A percentile compares a stretch with the other conserved stretches of the same genome.
phyloP scores from a whole-genome alignment of 2,888 invertebrate genomes.

The Timandra comae region DNA sequence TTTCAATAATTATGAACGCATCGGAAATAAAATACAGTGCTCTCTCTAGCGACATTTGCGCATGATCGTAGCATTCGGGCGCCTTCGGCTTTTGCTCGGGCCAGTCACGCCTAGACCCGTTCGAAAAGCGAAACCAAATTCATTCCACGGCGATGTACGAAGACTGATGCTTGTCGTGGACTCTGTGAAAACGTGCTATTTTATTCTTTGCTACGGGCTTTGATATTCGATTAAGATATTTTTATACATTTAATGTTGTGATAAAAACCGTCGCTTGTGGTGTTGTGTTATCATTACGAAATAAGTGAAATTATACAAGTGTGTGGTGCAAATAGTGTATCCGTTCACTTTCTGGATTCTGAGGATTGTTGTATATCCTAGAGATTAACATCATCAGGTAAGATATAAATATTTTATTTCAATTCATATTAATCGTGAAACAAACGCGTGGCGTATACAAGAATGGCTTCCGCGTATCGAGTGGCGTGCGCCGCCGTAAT shows the following conservation, averaged over 20 bases:
- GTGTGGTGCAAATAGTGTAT: constrained; percentile 69
- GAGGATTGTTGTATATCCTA: constrained; percentile 59
- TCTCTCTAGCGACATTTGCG: constrained; percentile 38
- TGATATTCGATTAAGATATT: constrained; percentile 52
- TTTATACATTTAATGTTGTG: constrained; percentile 65
- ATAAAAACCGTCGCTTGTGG: constrained; percentile 57
- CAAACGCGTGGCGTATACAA: constrained; percentile 53
- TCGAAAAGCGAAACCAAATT: constrained; percentile 71
- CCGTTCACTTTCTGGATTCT: constrained; percentile 58
- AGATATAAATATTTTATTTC: too few species aligned
- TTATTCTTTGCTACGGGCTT: constrained; percentile 60
- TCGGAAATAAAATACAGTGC: constrained; percentile 24
- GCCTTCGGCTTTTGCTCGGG: constrained; percentile 59
- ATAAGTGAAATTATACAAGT: constrained; percentile 58
- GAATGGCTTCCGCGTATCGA: constrained; percentile 74
- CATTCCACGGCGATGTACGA: constrained; percentile 73
- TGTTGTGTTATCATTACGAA: constrained; percentile 59
- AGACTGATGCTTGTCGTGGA: constrained; percentile 73
- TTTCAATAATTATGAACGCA: constrained; percentile 26
- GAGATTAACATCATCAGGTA: constrained; percentile 55
- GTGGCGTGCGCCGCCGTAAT: constrained; percentile 70
- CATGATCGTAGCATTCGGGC: constrained; percentile 38
- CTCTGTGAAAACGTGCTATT: constrained; percentile 64
- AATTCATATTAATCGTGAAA: too few species aligned
- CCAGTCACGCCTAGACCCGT: constrained; percentile 76